A percentile compares a stretch with the other conserved stretches of the same genome.
These are phyloP conservation scores for Cotesia chilonis DNA, from an alignment of 1,140 invertebrate species.

Conservation along the genomic window DNA sequence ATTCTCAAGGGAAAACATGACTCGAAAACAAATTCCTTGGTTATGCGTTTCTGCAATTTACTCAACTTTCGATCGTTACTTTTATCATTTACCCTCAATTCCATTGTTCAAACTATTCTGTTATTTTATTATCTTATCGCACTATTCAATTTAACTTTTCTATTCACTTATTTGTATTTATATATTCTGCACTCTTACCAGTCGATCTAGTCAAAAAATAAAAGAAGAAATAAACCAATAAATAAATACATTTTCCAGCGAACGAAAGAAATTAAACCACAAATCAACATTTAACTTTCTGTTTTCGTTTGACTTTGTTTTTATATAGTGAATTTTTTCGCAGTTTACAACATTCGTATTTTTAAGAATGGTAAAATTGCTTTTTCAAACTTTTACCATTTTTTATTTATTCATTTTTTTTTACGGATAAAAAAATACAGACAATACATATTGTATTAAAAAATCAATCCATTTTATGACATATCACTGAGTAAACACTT, in stretches of 20 bases:
- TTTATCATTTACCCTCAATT: neutral
- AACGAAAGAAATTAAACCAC: too few species aligned
- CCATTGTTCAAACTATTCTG: neutral
- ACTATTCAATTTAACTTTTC: neutral
- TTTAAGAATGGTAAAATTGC: neutral
- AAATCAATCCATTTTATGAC: too few species aligned
- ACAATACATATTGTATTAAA: too few species aligned
- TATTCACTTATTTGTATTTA: neutral
- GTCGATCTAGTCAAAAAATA: neutral
- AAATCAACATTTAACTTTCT: too few species aligned
- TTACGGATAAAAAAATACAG: too few species aligned
- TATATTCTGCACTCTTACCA: neutral
- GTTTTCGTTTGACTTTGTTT: too few species aligned
- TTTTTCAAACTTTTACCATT: too few species aligned
- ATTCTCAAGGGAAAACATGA: neutral
- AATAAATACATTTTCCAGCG: neutral
- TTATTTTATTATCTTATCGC: constrained; percentile 1
- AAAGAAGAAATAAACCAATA: neutral
- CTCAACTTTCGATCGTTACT: neutral
- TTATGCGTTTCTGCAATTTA: constrained; percentile 9
- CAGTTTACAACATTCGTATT: neutral
- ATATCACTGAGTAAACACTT: too few species aligned
- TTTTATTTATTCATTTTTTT: too few species aligned
- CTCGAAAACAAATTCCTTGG: neutral
- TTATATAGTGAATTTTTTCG: neutral